Evolutionary conservation across 2,797 vertebrate genomes (phyloP).

Genomic region (Columba guinea): DNA sequence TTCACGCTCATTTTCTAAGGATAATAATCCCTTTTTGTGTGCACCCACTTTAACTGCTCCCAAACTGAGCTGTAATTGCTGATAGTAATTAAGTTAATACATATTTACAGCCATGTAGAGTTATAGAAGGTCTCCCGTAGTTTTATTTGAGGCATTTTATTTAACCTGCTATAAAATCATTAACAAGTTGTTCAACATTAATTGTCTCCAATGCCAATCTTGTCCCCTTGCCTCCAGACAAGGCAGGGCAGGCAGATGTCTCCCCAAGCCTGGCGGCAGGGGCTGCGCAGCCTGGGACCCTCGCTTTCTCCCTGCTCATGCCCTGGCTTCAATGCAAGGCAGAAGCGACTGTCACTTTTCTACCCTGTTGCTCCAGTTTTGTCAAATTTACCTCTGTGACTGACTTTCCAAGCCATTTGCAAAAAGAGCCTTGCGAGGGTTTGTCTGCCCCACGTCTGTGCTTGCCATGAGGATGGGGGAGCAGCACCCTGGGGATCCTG

Average conservation of each 20-base stretch:
- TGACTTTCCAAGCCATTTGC: background rate
- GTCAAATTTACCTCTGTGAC: background rate
- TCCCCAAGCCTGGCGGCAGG: background rate
- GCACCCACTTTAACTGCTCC: slow-evolving; percentile 84
- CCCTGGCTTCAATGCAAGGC: background rate
- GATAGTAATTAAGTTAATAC: slow-evolving; percentile 94
- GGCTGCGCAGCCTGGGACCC: background rate
- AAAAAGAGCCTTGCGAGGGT: background rate
- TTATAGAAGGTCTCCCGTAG: slow-evolving; percentile 88
- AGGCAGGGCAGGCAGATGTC: slow-evolving; percentile 47
- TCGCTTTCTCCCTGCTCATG: background rate
- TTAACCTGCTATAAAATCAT: slow-evolving; percentile 90
- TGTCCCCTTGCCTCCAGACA: slow-evolving; percentile 75
- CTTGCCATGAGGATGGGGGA: rapidly evolving
- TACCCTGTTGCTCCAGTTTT: background rate
- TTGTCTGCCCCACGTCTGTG: rapidly evolving
- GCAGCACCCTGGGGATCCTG: rapidly evolving
- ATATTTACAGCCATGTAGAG: slow-evolving; percentile 90
- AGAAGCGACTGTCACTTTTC: background rate
- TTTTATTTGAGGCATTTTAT: slow-evolving; percentile 88
- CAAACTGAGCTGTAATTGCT: slow-evolving; percentile 83
- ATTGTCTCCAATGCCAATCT: slow-evolving; percentile 78
- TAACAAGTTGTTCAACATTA: slow-evolving; percentile 85
- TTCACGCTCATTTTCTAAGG: slow-evolving; percentile 81
- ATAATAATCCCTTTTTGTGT: slow-evolving; percentile 83